phyloP scores from a whole-genome alignment of 1,140 invertebrate species.

The Meloidogyne hapla region DNA sequence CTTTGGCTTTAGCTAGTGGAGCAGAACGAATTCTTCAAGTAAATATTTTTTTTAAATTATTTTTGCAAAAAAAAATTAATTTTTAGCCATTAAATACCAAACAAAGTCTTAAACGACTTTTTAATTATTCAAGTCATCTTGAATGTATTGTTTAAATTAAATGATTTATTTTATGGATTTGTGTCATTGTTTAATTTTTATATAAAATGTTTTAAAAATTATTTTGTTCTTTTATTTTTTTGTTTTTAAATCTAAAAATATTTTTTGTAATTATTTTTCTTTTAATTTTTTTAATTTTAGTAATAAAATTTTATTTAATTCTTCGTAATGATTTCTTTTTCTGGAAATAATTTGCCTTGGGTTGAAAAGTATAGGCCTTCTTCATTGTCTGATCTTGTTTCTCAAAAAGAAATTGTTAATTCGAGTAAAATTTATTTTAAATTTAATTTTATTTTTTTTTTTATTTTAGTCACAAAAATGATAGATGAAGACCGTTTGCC shows the following conservation, averaged over 20 bases:
- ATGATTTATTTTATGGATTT: background rate
- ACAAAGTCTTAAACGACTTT: background rate
- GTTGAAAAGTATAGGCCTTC: constrained; percentile 96
- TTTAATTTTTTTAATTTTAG: background rate
- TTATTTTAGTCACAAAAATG: constrained; percentile 82
- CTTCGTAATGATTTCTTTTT: background rate
- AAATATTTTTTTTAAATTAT: background rate
- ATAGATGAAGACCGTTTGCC: constrained; percentile 87
- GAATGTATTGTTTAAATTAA: background rate
- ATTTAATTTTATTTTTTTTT: constrained; percentile 36
- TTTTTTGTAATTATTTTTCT: background rate
- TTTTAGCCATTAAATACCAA: background rate
- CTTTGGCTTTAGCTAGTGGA: background rate
- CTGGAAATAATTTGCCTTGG: constrained; percentile 69
- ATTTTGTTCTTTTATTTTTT: background rate
- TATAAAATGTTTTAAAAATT: background rate
- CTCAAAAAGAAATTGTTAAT: constrained; percentile 91
- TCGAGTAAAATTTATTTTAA: constrained; percentile 77
- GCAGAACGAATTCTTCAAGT: background rate
- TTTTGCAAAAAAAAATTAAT: too few species aligned
- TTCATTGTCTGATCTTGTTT: constrained; percentile 85
- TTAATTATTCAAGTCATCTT: background rate
- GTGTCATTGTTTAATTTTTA: background rate
- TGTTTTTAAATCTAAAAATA: background rate
- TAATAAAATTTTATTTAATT: too few species aligned